Conservation (phyloP, 2,888 invertebrate genomes). For the Craniophora ligustri region DNA sequence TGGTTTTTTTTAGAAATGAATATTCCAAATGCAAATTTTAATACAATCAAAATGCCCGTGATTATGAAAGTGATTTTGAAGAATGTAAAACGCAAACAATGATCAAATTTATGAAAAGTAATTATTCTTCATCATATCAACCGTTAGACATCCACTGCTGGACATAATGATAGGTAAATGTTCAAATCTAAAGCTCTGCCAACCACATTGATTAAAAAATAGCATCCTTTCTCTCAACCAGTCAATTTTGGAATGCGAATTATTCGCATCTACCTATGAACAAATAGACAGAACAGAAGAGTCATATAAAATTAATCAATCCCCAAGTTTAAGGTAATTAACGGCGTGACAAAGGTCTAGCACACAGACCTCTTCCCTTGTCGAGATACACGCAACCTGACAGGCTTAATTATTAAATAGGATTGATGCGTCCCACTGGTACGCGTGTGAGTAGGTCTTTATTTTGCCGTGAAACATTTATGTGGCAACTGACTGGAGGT, state of each 20-base stretch:
- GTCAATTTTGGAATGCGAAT: too few species aligned
- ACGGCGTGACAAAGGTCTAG: conserved; percentile 52
- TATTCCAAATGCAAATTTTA: too few species aligned
- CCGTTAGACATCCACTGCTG: too few species aligned
- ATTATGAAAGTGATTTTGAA: too few species aligned
- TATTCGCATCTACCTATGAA: conserved; percentile 23
- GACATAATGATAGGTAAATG: too few species aligned
- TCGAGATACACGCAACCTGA: conserved; percentile 50
- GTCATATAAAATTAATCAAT: conserved; percentile 51
- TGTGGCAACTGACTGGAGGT: conserved; percentile 23
- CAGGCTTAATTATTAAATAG: conserved; percentile 57
- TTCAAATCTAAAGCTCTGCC: too few species aligned
- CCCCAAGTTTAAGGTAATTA: conserved; percentile 48
- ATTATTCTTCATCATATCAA: too few species aligned
- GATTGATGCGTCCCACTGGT: conserved; percentile 57
- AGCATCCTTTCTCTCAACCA: too few species aligned
- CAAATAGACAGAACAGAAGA: conserved; percentile 21
- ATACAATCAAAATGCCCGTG: too few species aligned
- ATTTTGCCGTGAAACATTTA: conserved; percentile 41
- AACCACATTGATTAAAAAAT: too few species aligned
- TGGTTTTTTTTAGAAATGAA: neutral
- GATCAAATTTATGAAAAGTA: too few species aligned
- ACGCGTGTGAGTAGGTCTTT: conserved; percentile 43
- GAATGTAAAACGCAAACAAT: too few species aligned
- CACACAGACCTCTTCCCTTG: conserved; percentile 37